Evolutionary conservation across 2,888 invertebrate species (phyloP).

Genomic region (Agriopis marginaria): DNA sequence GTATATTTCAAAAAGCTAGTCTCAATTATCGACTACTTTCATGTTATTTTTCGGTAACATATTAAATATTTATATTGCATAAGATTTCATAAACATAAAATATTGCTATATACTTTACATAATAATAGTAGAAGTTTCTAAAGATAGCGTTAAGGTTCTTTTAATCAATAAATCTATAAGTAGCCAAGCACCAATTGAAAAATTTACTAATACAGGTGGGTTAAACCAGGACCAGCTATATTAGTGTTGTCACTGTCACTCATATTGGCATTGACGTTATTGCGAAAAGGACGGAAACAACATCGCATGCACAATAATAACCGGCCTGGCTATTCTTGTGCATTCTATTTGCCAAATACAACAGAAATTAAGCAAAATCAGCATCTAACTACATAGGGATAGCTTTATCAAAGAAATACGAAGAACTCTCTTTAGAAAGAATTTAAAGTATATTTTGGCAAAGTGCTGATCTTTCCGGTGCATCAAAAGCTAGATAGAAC

Average conservation of each 20-base stretch:
- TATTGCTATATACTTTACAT: constrained; percentile 5
- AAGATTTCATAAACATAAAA: constrained; percentile 7
- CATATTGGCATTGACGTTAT: too few species aligned
- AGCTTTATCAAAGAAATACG: constrained; percentile 43
- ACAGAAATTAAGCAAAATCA: constrained; percentile 45
- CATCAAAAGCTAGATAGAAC: constrained; percentile 57
- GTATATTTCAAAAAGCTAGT: constrained; percentile 80
- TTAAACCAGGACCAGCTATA: too few species aligned
- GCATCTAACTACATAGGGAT: constrained; percentile 45
- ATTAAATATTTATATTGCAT: constrained; percentile 6
- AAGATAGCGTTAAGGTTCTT: constrained; percentile 1
- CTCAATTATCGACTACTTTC: constrained; percentile 63
- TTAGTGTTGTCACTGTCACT: too few species aligned
- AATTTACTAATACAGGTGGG: constrained; percentile 34
- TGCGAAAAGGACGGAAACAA: too few species aligned
- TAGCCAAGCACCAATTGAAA: constrained; percentile 50
- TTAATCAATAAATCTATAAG: constrained; percentile 14
- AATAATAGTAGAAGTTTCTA: constrained; percentile 4
- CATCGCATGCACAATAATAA: too few species aligned
- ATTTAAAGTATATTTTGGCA: constrained; percentile 3
- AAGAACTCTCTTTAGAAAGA: constrained; percentile 42
- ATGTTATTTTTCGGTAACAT: constrained; percentile 13
- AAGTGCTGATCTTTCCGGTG: constrained; percentile 58
- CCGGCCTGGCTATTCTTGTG: neutral
- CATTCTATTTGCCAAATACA: constrained; percentile 63